Conservation (phyloP, 2,888 invertebrate species). For the Epistrophella euchroma region DNA sequence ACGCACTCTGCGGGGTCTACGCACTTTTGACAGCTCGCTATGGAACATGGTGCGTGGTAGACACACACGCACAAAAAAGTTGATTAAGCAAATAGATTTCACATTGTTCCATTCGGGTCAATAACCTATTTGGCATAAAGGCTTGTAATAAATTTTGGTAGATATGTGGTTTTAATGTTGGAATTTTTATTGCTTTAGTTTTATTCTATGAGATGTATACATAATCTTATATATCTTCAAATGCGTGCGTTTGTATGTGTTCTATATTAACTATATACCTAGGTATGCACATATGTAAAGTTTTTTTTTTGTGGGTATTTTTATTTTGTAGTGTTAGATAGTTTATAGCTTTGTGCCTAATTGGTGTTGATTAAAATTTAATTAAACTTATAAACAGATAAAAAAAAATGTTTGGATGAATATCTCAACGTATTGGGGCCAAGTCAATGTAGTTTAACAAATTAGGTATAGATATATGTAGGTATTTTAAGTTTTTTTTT, state of each 20-base stretch:
- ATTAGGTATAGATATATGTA: no score
- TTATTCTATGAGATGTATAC: constrained; percentile 32
- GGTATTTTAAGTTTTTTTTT: neutral
- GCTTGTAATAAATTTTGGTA: neutral
- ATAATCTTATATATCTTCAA: neutral
- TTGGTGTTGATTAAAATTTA: constrained; percentile 48
- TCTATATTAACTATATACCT: constrained; percentile 31
- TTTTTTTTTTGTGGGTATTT: neutral
- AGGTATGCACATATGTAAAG: neutral
- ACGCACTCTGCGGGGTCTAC: constrained; percentile 61
- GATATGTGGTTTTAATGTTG: constrained; percentile 25
- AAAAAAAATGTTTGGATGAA: constrained; percentile 20
- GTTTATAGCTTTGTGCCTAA: constrained; percentile 44
- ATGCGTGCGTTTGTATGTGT: constrained; percentile 30
- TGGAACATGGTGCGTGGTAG: constrained; percentile 28
- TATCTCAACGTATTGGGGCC: constrained; percentile 21
- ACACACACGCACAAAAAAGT: constrained; percentile 1
- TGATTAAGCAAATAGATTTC: constrained; percentile 43
- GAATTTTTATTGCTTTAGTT: constrained; percentile 28
- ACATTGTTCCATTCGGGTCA: constrained; percentile 48
- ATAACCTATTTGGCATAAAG: constrained; percentile 68
- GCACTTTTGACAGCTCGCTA: constrained; percentile 41
- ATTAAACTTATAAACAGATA: constrained; percentile 16
- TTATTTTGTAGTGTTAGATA: constrained; percentile 39
- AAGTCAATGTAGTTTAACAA: constrained; percentile 8